phyloP scores from a whole-genome alignment of 35 echinoderm and acorn worm genomes.

The Holothuria glaberrima region DNA sequence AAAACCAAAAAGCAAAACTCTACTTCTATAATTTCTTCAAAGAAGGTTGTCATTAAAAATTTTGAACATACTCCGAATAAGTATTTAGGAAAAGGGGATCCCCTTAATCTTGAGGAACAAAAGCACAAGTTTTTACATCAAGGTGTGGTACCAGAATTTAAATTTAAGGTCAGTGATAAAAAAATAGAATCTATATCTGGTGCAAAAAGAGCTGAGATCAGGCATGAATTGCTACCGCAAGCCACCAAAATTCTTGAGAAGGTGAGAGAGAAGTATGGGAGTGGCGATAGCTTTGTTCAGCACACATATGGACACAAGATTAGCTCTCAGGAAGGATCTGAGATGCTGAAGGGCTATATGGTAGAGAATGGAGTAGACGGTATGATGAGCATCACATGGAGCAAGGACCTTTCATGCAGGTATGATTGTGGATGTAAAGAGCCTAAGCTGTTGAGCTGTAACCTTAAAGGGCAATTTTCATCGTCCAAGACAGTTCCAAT shows the following conservation, averaged over 20 bases:
- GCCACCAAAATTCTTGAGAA: constrained; percentile 80
- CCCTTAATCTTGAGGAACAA: constrained; percentile 86
- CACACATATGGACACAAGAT: constrained; percentile 78
- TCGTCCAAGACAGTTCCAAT: no score
- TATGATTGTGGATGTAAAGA: not conserved
- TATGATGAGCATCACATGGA: constrained; percentile 84
- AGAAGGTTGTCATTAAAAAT: constrained; percentile 53
- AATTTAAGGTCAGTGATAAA: constrained; percentile 64
- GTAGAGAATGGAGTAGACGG: constrained; percentile 70
- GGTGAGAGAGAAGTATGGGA: constrained; percentile 76
- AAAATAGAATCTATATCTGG: constrained; percentile 31
- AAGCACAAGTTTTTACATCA: constrained; percentile 76
- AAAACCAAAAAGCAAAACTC: constrained; percentile 10
- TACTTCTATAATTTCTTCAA: not conserved
- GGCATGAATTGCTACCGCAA: constrained; percentile 67
- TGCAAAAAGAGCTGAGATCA: constrained; percentile 70
- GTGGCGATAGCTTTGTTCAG: constrained; percentile 66
- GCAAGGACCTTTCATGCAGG: constrained; percentile 96
- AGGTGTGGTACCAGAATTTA: constrained; percentile 71
- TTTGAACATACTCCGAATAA: constrained; percentile 82
- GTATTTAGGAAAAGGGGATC: constrained; percentile 80
- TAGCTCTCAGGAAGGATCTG: constrained; percentile 57
- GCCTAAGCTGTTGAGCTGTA: no score
- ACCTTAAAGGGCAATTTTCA: no score
- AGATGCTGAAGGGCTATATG: constrained; percentile 68